Evolutionary conservation across 2,888 invertebrate genomes (phyloP).

Genomic region (Andrena praecox): DNA sequence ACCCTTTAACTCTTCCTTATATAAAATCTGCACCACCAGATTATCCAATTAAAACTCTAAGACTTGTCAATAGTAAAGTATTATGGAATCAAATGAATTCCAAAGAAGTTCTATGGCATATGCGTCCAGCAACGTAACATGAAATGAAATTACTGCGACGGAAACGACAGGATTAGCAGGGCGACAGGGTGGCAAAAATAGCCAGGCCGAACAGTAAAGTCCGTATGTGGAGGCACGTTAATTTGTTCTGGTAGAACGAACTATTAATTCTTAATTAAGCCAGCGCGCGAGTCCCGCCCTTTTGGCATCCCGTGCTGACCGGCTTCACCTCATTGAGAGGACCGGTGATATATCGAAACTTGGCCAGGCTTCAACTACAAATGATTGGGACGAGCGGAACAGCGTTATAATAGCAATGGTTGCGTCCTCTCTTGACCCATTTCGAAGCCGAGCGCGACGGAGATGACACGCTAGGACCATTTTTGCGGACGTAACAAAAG

Average conservation of each 20-base stretch:
- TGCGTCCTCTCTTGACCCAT: constrained; percentile 72
- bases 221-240: constrained; percentile 24
- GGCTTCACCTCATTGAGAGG: constrained; percentile 79
- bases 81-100: background rate
- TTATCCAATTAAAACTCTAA: too few relatives aligned
- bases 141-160: constrained; percentile 30
- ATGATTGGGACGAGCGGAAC: constrained; percentile 77
- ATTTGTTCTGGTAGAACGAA: constrained; percentile 70
- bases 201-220: background rate
- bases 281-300: constrained; percentile 65
- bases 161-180: constrained; percentile 11
- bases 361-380: constrained; percentile 81
- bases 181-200: constrained; percentile 34
- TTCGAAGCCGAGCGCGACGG: constrained; percentile 54
- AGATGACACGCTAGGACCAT: constrained; percentile 61
- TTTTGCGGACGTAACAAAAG: constrained; percentile 61
- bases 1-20: too few relatives aligned
- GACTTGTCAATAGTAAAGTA: background rate
- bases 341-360: constrained; percentile 79
- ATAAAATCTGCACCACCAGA: too few relatives aligned
- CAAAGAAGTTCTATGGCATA: background rate
- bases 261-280: constrained; percentile 82
- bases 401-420: constrained; percentile 75
- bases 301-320: constrained; percentile 75
- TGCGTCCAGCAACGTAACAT: background rate